Evolutionary conservation across 2,888 invertebrate species (phyloP).

Genomic region (Ennomos quercinarius): DNA sequence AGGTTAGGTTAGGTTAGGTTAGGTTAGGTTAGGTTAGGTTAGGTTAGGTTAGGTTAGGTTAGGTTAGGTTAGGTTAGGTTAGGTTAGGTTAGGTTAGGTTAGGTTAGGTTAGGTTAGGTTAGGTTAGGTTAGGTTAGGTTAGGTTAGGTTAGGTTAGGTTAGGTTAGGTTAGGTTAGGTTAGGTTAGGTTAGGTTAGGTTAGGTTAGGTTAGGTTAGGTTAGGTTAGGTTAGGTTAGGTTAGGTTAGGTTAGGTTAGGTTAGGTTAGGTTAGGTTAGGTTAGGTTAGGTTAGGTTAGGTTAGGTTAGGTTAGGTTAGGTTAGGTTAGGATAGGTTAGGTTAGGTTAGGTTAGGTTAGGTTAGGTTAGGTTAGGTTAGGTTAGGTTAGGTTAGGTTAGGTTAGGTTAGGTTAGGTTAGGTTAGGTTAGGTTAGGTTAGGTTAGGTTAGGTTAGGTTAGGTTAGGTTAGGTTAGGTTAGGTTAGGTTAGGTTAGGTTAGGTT

Average conservation of each 20-base stretch:
- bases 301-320: constrained; percentile 33
- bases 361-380: constrained; percentile 29
- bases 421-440: constrained; percentile 29
- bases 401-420: constrained; percentile 33
- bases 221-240: constrained; percentile 30
- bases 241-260: constrained; percentile 32
- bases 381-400: constrained; percentile 35
- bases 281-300: constrained; percentile 36
- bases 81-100: constrained; percentile 34
- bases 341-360: not conserved
- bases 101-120: constrained; percentile 27
- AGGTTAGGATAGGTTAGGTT: no score
- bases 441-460: constrained; percentile 32
- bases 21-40: constrained; percentile 34
- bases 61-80: constrained; percentile 35
- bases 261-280: constrained; percentile 33
- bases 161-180: constrained; percentile 13
- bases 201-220: constrained; percentile 36
- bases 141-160: constrained; percentile 19
- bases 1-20: constrained; percentile 33
- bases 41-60: constrained; percentile 36
- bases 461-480: constrained; percentile 35
- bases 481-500: constrained; percentile 38
- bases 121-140: constrained; percentile 18
- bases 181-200: constrained; percentile 29